Conservation (phyloP, 1,140 invertebrate genomes). For the Diorhabda elongata region DNA sequence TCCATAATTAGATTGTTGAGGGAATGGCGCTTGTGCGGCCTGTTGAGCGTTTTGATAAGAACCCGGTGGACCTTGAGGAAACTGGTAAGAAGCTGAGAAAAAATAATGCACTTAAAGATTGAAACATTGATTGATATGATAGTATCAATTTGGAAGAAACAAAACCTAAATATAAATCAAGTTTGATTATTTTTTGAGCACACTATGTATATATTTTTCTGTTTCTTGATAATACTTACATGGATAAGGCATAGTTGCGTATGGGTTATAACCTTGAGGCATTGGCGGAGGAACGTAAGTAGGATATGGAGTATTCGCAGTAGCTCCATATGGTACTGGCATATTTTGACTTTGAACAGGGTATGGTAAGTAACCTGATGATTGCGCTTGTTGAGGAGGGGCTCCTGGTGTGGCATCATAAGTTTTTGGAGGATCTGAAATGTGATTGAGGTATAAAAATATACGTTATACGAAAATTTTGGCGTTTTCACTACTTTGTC, state of each 20-base stretch:
- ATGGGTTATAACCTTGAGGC: slow-evolving; percentile 81
- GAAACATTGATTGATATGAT: too few relatives aligned
- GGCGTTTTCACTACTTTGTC: slow-evolving; percentile 13
- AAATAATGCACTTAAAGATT: neutral
- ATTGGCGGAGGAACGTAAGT: slow-evolving; percentile 67
- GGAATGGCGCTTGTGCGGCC: slow-evolving; percentile 8
- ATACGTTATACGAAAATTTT: slow-evolving; percentile 6
- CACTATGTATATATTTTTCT: too few relatives aligned
- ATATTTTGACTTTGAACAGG: slow-evolving; percentile 64
- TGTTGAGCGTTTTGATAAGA: neutral
- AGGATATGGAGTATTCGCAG: slow-evolving; percentile 62
- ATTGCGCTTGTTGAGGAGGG: slow-evolving; percentile 31
- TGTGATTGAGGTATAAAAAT: too few relatives aligned
- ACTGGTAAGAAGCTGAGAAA: slow-evolving; percentile 12
- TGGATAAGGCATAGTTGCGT: slow-evolving; percentile 73
- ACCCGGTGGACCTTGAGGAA: slow-evolving; percentile 14
- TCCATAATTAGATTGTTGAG: slow-evolving; percentile 6
- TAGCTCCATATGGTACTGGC: slow-evolving; percentile 72
- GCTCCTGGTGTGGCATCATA: slow-evolving; percentile 12
- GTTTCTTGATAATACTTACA: slow-evolving; percentile 44
- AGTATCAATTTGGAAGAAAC: too few relatives aligned
- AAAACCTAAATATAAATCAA: too few relatives aligned
- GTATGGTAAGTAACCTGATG: slow-evolving; percentile 53
- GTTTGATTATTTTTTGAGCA: too few relatives aligned
- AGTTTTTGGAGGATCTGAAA: slow-evolving; percentile 12